A percentile compares a stretch with the other conserved stretches of the same genome.
These are phyloP conservation scores for Takifugu ocellatus DNA, from an alignment of 2,797 vertebrate genomes.

Conservation along the genomic window DNA sequence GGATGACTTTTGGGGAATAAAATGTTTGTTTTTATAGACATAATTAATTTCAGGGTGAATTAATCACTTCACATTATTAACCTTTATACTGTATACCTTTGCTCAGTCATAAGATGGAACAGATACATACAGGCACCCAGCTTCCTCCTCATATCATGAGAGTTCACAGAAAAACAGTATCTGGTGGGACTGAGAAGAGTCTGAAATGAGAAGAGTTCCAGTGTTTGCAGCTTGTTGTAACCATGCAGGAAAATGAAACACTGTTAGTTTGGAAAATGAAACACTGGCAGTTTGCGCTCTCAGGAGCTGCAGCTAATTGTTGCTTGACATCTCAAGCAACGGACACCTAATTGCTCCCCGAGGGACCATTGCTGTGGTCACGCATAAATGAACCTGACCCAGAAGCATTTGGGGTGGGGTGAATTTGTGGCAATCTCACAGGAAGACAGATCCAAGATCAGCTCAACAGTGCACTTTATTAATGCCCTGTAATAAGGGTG, in stretches of 20 bases:
- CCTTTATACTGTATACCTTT: background rate
- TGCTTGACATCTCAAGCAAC: slow-evolving; percentile 78
- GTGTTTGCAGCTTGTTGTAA: slow-evolving; percentile 26
- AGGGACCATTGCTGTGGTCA: slow-evolving; percentile 86
- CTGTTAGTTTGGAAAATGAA: background rate
- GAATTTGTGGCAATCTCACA: slow-evolving; percentile 18
- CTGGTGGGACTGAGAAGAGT: slow-evolving; percentile 14
- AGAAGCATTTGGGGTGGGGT: slow-evolving; percentile 62
- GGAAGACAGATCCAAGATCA: slow-evolving; percentile 30
- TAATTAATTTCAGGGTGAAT: slow-evolving; percentile 17
- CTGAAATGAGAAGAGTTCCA: slow-evolving; percentile 24
- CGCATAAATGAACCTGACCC: slow-evolving; percentile 71
- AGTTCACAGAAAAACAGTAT: slow-evolving; percentile 21
- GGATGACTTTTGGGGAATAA: slow-evolving; percentile 22
- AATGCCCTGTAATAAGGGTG: slow-evolving; percentile 23
- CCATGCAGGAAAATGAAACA: slow-evolving; percentile 37
- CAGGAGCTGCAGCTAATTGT: slow-evolving; percentile 56
- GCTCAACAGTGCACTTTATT: slow-evolving; percentile 16
- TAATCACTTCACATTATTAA: background rate
- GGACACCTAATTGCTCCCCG: slow-evolving; percentile 89
- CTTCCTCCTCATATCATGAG: slow-evolving; percentile 10
- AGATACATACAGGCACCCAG: background rate
- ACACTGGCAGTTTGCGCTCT: slow-evolving; percentile 23
- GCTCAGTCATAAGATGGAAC: background rate
- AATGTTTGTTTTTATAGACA: slow-evolving; percentile 32